phyloP scores from a whole-genome alignment of 2,113 vertebrate species.

The Hypomesus transpacificus region DNA sequence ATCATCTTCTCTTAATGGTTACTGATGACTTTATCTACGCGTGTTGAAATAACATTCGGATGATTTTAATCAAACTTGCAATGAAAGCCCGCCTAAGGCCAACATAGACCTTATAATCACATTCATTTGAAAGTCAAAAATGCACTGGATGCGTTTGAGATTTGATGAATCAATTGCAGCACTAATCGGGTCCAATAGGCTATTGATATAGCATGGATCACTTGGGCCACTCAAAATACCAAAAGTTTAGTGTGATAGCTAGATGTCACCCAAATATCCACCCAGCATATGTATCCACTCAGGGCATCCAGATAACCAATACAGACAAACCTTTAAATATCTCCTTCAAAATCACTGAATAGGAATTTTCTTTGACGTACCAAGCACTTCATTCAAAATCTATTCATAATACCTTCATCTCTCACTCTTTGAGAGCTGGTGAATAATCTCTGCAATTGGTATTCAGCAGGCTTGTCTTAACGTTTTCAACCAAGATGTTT shows the following conservation, averaged over 20 bases:
- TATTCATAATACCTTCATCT: conserved; percentile 63
- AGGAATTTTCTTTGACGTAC: conserved; percentile 42
- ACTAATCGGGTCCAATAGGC: conserved; percentile 21
- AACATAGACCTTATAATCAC: too few species aligned
- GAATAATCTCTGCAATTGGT: neutral
- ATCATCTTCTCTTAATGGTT: neutral
- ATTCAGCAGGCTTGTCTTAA: neutral
- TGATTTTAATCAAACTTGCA: too few species aligned
- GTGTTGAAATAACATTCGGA: too few species aligned
- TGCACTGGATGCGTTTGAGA: too few species aligned
- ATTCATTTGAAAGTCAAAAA: too few species aligned
- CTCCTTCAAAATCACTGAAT: conserved; percentile 39
- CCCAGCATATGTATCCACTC: conserved; percentile 37
- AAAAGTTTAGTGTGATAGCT: conserved; percentile 48
- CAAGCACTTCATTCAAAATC: conserved; percentile 63
- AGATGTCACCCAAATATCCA: conserved; percentile 39
- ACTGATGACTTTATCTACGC: too few species aligned
- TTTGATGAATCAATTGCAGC: too few species aligned
- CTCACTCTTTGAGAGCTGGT: neutral
- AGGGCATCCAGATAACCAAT: too few species aligned
- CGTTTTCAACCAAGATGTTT: neutral
- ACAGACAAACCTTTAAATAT: conserved; percentile 56
- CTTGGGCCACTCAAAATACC: conserved; percentile 43
- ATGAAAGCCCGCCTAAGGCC: too few species aligned
- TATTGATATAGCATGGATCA: conserved; percentile 43